Conservation (phyloP, 2,797 vertebrate genomes). For the Antennarius maculatus region DNA sequence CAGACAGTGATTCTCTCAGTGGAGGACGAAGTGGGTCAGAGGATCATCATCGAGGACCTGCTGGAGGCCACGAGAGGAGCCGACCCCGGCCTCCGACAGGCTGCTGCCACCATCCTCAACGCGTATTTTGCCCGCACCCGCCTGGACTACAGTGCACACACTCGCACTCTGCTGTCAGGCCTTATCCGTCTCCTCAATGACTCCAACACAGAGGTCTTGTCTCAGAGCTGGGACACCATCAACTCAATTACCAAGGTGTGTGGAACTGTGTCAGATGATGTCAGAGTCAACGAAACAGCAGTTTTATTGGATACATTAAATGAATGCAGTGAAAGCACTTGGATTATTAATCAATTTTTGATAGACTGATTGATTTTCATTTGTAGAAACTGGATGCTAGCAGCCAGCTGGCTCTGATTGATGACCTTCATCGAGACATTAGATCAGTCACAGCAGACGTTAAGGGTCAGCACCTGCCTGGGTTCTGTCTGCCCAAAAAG, state of each 20-base stretch:
- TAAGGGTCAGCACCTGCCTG: conserved; percentile 91
- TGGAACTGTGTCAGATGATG: not conserved
- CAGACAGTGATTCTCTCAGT: conserved; percentile 96
- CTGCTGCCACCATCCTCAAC: conserved; percentile 91
- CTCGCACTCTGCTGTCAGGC: conserved; percentile 90
- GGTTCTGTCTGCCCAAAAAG: conserved; percentile 98
- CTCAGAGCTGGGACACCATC: conserved; percentile 97
- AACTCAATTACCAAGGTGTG: conserved; percentile 95
- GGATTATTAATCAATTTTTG: not conserved
- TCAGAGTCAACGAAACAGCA: not conserved
- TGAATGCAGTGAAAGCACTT: not conserved
- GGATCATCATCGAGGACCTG: conserved; percentile 95
- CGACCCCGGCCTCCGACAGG: conserved; percentile 91
- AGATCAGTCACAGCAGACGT: conserved; percentile 88
- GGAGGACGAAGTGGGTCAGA: conserved; percentile 94
- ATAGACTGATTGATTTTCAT: conserved; percentile 19
- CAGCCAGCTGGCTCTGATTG: conserved; percentile 94
- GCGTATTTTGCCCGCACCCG: conserved; percentile 94
- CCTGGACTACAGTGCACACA: conserved; percentile 90
- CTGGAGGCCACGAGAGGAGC: conserved; percentile 90
- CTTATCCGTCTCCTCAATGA: conserved; percentile 96
- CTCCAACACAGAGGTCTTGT: conserved; percentile 87
- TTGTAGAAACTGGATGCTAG: conserved; percentile 93
- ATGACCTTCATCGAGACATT: conserved; percentile 95
- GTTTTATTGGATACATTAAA: not conserved